A percentile compares a stretch with the other conserved stretches of the same genome.
Evolutionary conservation across 2,113 vertebrate genomes (phyloP).

Genomic region (Ariopsis seemanni): DNA sequence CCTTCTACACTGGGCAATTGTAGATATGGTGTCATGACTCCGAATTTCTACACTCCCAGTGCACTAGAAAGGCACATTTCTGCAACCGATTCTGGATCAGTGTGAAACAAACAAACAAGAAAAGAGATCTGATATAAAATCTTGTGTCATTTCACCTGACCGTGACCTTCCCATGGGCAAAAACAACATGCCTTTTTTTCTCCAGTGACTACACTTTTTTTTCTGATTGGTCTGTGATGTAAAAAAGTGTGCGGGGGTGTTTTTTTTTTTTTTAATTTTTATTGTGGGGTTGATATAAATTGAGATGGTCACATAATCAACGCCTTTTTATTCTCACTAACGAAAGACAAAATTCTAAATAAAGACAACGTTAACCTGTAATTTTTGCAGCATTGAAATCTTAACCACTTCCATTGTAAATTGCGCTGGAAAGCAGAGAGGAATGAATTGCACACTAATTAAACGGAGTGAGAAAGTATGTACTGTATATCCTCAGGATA

Average conservation of each 20-base stretch:
- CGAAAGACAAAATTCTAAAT: neutral
- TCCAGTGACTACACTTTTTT: neutral
- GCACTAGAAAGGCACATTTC: neutral
- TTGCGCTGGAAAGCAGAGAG: neutral
- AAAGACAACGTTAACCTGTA: slow-evolving; percentile 2
- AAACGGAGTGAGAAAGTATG: neutral
- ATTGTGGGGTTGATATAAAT: neutral
- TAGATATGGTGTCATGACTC: neutral
- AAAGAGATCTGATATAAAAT: neutral
- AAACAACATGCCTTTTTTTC: neutral
- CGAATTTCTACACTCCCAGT: neutral
- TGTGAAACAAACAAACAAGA: neutral
- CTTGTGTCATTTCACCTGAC: neutral
- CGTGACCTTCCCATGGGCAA: neutral
- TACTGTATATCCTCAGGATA: neutral
- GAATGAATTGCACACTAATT: slow-evolving; percentile 21
- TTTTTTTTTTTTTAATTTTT: neutral
- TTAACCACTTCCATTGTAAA: slow-evolving; percentile 15
- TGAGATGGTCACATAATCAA: slow-evolving; percentile 15
- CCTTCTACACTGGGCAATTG: neutral
- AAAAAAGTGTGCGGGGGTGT: neutral
- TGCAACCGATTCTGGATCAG: neutral
- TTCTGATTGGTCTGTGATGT: neutral
- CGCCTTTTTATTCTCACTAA: neutral
- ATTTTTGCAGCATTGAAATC: neutral